A percentile compares a stretch with the other conserved stretches of the same genome.
Conservation (phyloP, 2,797 vertebrate species). For the Siniperca scherzeri region DNA sequence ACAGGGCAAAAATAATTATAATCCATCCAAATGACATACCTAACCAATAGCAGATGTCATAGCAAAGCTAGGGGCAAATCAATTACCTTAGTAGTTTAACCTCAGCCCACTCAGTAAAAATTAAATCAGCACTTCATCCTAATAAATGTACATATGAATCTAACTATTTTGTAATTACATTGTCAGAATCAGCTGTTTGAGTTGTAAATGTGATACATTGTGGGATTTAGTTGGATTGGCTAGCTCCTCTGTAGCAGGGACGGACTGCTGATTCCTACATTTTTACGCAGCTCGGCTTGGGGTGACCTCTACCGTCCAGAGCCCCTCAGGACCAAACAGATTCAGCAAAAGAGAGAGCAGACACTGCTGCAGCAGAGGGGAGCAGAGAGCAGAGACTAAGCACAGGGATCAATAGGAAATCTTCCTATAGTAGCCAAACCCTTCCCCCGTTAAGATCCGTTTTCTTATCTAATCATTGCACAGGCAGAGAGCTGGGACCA, state of each 20-base stretch:
- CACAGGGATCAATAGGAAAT: constrained; percentile 67
- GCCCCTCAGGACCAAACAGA: constrained; percentile 64
- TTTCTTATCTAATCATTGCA: constrained; percentile 77
- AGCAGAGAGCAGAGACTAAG: constrained; percentile 52
- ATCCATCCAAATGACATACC: constrained; percentile 2
- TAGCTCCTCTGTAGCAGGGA: constrained; percentile 66
- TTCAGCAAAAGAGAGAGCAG: constrained; percentile 64
- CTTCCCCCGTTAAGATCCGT: constrained; percentile 34
- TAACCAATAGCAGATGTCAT: not conserved
- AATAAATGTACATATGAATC: constrained; percentile 32
- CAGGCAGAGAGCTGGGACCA: constrained; percentile 56
- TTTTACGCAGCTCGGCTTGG: constrained; percentile 66
- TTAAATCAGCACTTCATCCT: constrained; percentile 29
- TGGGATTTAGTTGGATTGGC: constrained; percentile 45
- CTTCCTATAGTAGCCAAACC: constrained; percentile 40
- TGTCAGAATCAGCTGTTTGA: constrained; percentile 44
- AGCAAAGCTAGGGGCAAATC: constrained; percentile 13
- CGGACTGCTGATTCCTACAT: constrained; percentile 77
- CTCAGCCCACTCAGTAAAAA: constrained; percentile 16
- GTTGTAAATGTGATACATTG: constrained; percentile 36
- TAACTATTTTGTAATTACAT: not conserved
- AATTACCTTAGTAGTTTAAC: constrained; percentile 23
- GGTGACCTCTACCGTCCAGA: constrained; percentile 78
- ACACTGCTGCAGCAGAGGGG: constrained; percentile 61
- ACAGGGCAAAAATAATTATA: not conserved